phyloP scores from a whole-genome alignment of 1,140 invertebrate genomes.

The Leptopilina boulardi region DNA sequence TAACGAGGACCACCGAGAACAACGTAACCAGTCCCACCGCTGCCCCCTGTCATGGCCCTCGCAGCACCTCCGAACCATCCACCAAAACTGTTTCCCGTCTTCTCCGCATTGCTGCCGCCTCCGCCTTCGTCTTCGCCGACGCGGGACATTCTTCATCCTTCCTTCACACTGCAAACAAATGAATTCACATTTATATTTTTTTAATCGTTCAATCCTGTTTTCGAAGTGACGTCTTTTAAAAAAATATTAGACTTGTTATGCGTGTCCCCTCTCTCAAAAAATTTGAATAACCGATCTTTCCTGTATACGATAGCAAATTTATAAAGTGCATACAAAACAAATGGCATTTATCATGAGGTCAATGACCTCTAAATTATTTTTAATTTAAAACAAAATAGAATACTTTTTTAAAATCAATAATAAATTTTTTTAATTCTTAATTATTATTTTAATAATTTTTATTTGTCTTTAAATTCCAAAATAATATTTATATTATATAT shows the following conservation, averaged over 20 bases:
- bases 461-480: too few species aligned
- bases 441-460: too few species aligned
- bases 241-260: neutral
- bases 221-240: neutral
- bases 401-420: too few species aligned
- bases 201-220: neutral
- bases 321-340: neutral
- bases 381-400: too few species aligned
- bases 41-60: constrained; percentile 64
- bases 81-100: constrained; percentile 60
- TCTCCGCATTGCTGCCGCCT: constrained; percentile 57
- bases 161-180: constrained; percentile 63
- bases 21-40: constrained; percentile 64
- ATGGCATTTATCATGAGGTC: too few species aligned
- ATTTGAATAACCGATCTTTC: too few species aligned
- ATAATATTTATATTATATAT: too few species aligned
- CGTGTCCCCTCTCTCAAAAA: too few species aligned
- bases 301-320: neutral
- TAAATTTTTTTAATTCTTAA: too few species aligned
- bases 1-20: constrained; percentile 71
- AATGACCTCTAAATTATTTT: too few species aligned
- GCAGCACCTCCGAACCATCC: constrained; percentile 69
- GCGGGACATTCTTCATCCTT: constrained; percentile 75
- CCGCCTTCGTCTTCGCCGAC: constrained; percentile 67
- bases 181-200: constrained; percentile 20